Percentiles rank a stretch among this genome's conserved stretches.
Conservation (phyloP, 2,888 invertebrate genomes). For the Luffia ferchaultella region DNA sequence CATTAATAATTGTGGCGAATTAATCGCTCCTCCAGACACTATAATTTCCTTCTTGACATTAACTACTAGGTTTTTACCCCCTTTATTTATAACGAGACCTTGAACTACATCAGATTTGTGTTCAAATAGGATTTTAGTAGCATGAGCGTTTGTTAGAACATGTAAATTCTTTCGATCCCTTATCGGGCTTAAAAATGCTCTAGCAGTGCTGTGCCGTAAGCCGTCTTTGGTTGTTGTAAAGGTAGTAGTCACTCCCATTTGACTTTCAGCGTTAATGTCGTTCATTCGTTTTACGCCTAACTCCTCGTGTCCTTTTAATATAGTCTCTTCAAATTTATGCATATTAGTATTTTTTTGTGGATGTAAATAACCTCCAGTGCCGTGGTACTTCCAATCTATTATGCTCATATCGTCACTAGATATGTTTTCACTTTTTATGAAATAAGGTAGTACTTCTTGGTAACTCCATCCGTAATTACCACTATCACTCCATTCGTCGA, state of each 20-base stretch:
- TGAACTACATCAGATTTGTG: constrained; percentile 41
- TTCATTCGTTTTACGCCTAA: constrained; percentile 39
- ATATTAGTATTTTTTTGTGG: constrained; percentile 30
- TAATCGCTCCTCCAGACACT: constrained; percentile 53
- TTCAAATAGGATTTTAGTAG: constrained; percentile 59
- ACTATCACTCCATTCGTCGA: constrained; percentile 57
- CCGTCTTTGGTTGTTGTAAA: constrained; percentile 53
- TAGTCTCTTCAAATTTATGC: constrained; percentile 24
- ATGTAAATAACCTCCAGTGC: constrained; percentile 38
- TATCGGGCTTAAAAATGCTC: constrained; percentile 51
- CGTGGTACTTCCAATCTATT: constrained; percentile 30
- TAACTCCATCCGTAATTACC: constrained; percentile 68
- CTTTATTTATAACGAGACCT: constrained; percentile 40
- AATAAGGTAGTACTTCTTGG: constrained; percentile 54
- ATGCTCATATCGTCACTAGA: constrained; percentile 16
- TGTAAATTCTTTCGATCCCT: constrained; percentile 45
- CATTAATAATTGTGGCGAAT: constrained; percentile 57
- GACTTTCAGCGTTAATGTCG: constrained; percentile 43
- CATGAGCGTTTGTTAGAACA: constrained; percentile 58
- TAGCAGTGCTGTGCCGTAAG: constrained; percentile 54
- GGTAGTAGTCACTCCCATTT: constrained; percentile 51
- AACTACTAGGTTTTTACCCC: constrained; percentile 33
- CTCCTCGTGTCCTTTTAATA: constrained; percentile 44
- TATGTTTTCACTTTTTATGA: constrained; percentile 57
- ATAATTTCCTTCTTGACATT: constrained; percentile 55